These are phyloP conservation scores for Macrocentrus cingulum DNA, from an alignment of 1,140 invertebrate genomes.

Conservation along the genomic window DNA sequence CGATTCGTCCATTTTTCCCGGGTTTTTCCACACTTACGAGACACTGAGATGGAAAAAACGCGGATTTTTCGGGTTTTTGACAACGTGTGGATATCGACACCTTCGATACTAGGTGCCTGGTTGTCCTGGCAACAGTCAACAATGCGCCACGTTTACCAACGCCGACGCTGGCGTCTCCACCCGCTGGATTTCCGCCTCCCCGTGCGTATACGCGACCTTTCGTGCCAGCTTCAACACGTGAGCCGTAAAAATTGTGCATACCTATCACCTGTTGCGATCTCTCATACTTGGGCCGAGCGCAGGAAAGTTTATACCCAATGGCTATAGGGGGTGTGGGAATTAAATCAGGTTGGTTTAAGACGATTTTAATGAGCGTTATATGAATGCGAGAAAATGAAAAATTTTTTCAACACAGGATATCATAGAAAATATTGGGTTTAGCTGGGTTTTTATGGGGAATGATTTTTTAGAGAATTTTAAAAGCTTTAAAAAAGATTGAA, in stretches of 20 bases:
- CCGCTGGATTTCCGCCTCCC: no score
- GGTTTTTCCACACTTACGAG: not conserved
- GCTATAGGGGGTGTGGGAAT: no score
- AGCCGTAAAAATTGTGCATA: slow-evolving; percentile 12
- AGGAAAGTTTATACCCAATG: no score
- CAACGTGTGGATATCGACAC: slow-evolving; percentile 51
- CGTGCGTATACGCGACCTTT: not conserved
- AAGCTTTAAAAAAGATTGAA: no score
- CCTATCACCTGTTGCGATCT: slow-evolving; percentile 18
- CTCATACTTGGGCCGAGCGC: not conserved
- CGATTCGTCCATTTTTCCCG: not conserved
- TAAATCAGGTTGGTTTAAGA: no score
- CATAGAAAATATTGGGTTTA: no score
- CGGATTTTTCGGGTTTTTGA: slow-evolving; percentile 12
- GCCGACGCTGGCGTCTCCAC: slow-evolving; percentile 21
- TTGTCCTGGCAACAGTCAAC: slow-evolving; percentile 57
- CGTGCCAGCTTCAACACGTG: slow-evolving; percentile 10
- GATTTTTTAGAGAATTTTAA: no score
- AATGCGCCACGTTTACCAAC: slow-evolving; percentile 36
- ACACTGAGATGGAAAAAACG: not conserved
- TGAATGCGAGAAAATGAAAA: no score
- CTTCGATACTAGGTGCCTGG: slow-evolving; percentile 38
- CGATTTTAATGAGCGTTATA: no score
- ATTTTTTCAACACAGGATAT: no score
- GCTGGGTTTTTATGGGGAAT: no score